Percentiles rank a stretch among this genome's conserved stretches.
Conservation (phyloP, 2,888 invertebrate genomes). For the Rugalucina vietnamica region DNA sequence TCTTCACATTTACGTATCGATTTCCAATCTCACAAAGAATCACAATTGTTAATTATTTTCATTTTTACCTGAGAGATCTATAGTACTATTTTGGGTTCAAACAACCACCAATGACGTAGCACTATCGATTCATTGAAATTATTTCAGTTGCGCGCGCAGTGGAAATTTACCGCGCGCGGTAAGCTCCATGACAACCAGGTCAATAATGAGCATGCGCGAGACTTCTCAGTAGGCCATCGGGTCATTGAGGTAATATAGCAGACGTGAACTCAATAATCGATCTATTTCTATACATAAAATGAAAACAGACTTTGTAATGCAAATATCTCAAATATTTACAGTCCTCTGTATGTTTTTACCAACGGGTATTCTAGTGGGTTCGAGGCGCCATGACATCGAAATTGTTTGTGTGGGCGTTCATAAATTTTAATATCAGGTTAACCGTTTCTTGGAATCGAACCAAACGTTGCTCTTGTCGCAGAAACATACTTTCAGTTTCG, state of each 20-base stretch:
- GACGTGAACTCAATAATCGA: slow-evolving; percentile 8
- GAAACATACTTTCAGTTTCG: too few species aligned
- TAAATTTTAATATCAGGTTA: too few species aligned
- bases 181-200: slow-evolving; percentile 58
- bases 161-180: slow-evolving; percentile 66
- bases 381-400: neutral
- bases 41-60: too few species aligned
- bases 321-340: neutral
- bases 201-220: slow-evolving; percentile 45
- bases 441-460: too few species aligned
- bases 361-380: too few species aligned
- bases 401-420: neutral
- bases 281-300: neutral
- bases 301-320: neutral
- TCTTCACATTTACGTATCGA: too few species aligned
- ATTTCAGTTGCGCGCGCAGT: slow-evolving; percentile 54
- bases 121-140: slow-evolving; percentile 9
- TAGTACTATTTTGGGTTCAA: neutral
- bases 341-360: neutral
- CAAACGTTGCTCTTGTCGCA: too few species aligned
- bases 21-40: too few species aligned
- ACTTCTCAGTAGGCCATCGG: neutral
- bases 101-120: neutral
- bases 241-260: slow-evolving; percentile 7
- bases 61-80: too few species aligned